Evolutionary conservation across 2,113 vertebrate genomes (phyloP).

Genomic region (Tichodroma muraria): DNA sequence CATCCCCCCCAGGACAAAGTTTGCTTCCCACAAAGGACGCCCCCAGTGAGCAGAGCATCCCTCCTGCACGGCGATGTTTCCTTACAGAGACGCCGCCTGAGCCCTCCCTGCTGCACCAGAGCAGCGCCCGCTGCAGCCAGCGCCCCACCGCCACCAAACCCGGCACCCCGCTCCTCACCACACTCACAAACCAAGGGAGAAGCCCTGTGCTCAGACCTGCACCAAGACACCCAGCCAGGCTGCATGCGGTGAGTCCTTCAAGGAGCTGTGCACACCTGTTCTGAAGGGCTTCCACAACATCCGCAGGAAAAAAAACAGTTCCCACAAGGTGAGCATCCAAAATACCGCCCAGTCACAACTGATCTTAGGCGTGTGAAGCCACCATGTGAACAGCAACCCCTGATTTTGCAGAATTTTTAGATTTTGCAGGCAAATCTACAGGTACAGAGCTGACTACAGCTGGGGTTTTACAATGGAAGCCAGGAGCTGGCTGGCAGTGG

Average conservation of each 20-base stretch:
- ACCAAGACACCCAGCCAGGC: rapidly evolving
- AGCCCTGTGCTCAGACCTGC: not conserved
- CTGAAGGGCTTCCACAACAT: not conserved
- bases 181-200: not conserved
- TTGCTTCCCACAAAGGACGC: not conserved
- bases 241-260: rapidly evolving
- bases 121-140: rapidly evolving
- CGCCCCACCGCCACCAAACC: not conserved
- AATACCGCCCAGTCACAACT: not conserved
- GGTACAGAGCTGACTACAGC: not conserved
- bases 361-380: not conserved
- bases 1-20: not conserved
- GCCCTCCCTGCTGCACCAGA: not conserved
- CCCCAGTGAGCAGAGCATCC: not conserved
- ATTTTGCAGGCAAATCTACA: not conserved
- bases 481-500: not conserved
- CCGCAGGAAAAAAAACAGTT: not conserved
- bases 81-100: not conserved
- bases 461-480: not conserved
- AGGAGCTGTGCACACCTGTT: not conserved
- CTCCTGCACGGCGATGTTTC: rapidly evolving
- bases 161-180: not conserved
- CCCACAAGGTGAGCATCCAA: not conserved
- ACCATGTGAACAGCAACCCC: not conserved
- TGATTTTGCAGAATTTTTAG: no score